Conservation (phyloP, 1,140 invertebrate species). For the Druon quercuslanigerum region DNA sequence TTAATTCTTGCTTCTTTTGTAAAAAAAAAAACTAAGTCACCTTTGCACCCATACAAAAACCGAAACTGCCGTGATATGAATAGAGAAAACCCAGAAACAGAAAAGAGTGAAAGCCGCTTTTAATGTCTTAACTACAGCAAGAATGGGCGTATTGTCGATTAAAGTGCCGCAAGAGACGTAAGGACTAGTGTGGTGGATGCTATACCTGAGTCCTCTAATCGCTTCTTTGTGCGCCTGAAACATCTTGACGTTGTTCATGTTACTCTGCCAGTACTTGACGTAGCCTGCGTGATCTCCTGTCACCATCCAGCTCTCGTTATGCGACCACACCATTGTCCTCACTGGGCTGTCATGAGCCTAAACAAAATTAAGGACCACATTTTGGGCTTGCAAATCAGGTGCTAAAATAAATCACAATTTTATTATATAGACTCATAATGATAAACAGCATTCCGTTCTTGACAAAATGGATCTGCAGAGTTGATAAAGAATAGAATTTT, state of each 20-base stretch:
- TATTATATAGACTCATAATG: not conserved
- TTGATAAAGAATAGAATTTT: too few relatives aligned
- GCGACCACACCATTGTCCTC: conserved; percentile 99
- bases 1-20: conserved; percentile 1
- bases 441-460: too few relatives aligned
- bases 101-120: conserved; percentile 55
- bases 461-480: too few relatives aligned
- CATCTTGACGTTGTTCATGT: conserved; percentile 99
- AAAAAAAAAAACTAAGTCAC: conserved; percentile 48
- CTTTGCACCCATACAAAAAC: conserved; percentile 67
- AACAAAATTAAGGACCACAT: conserved; percentile 46
- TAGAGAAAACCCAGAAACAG: conserved; percentile 53
- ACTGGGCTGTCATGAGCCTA: conserved; percentile 98
- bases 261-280: conserved; percentile 99
- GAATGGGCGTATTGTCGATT: conserved; percentile 56
- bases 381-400: conserved; percentile 8
- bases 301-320: conserved; percentile 99
- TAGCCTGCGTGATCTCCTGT: conserved; percentile 99
- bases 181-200: conserved; percentile 74
- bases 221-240: conserved; percentile 99
- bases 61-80: conserved; percentile 45
- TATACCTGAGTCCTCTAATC: conserved; percentile 97
- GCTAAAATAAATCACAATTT: not conserved
- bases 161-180: conserved; percentile 68
- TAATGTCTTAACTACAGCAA: conserved; percentile 55